These are phyloP conservation scores for Melanaphis sacchari DNA, from an alignment of 1,140 invertebrate genomes.

Conservation along the genomic window DNA sequence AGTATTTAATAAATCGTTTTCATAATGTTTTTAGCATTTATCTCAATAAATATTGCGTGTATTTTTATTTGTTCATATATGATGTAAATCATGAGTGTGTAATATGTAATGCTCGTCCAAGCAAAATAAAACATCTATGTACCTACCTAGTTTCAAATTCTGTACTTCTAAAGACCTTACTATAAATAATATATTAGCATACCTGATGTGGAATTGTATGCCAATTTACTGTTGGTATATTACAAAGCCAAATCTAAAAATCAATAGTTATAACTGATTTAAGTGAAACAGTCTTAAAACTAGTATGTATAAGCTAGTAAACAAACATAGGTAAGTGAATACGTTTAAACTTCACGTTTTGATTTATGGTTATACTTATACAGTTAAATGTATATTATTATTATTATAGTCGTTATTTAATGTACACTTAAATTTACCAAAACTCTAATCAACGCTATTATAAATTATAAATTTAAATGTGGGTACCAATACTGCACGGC, in stretches of 20 bases:
- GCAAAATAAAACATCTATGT: neutral
- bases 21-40: neutral
- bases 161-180: neutral
- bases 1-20: neutral
- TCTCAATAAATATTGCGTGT: neutral
- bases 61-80: neutral
- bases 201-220: neutral
- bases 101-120: neutral
- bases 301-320: neutral
- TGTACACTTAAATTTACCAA: neutral
- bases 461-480: neutral
- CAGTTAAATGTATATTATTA: neutral
- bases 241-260: constrained; percentile 5
- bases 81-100: neutral
- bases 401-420: neutral
- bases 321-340: constrained; percentile 21
- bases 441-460: neutral
- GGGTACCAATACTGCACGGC: neutral
- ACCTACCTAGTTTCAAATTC: neutral
- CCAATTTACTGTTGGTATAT: neutral
- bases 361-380: neutral
- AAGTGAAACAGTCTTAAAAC: neutral
- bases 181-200: neutral
- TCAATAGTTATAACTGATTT: constrained; percentile 43
- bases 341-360: neutral